Evolutionary conservation across 2,888 invertebrate genomes (phyloP).

Genomic region (Drosophila mimetica): DNA sequence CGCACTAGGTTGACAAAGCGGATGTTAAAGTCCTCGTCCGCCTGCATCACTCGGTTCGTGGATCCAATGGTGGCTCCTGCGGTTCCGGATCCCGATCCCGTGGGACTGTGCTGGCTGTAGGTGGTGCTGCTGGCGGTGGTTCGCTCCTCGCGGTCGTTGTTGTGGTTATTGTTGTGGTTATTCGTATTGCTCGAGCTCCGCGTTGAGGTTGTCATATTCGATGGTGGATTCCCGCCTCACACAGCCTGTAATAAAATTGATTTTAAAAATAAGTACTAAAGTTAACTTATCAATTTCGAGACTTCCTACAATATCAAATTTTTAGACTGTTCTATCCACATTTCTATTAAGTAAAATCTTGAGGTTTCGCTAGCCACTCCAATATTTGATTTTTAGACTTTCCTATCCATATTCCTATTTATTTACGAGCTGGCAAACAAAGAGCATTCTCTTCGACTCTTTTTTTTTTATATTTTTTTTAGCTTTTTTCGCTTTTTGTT

Average conservation of each 20-base stretch:
- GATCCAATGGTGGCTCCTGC: constrained; percentile 49
- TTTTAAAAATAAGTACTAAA: background rate
- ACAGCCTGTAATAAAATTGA: background rate
- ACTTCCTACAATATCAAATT: constrained; percentile 16
- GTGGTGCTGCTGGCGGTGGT: constrained; percentile 7
- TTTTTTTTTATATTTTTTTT: constrained; percentile 6
- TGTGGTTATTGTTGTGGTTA: constrained; percentile 48
- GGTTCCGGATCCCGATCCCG: constrained; percentile 11
- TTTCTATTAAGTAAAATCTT: constrained; percentile 31
- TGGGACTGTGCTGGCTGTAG: constrained; percentile 19
- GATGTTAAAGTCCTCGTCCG: constrained; percentile 85
- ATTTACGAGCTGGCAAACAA: constrained; percentile 20
- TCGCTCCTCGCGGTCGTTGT: constrained; percentile 37
- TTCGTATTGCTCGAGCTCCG: constrained; percentile 55
- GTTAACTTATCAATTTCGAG: background rate
- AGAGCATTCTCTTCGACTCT: constrained; percentile 34
- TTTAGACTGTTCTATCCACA: constrained; percentile 46
- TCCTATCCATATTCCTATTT: constrained; percentile 46
- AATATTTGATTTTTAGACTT: constrained; percentile 34
- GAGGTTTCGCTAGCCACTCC: constrained; percentile 4
- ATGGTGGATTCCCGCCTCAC: background rate
- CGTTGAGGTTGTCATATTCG: constrained; percentile 73
- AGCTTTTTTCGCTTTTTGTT: constrained; percentile 28
- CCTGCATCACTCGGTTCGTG: constrained; percentile 83
- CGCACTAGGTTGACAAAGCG: constrained; percentile 85